Conservation (phyloP, 2,797 vertebrate species). For the Natrix natrix region DNA sequence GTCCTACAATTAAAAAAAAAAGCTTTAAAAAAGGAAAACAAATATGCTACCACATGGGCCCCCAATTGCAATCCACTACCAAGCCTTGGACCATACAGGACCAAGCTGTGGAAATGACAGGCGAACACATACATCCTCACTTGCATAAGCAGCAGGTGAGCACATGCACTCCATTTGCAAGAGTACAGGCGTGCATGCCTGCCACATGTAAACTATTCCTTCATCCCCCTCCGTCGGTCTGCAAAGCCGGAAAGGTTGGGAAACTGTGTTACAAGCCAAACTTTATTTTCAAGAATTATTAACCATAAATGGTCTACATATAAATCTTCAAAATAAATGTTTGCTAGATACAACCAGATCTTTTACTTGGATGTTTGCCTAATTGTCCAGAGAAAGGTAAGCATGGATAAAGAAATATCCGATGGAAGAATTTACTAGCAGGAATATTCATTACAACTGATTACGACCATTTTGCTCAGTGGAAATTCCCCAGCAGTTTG, state of each 20-base stretch:
- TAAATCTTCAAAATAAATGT: background rate
- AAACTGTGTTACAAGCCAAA: background rate
- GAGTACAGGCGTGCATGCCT: background rate
- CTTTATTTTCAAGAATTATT: background rate
- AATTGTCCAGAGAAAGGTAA: background rate
- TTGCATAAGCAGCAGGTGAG: background rate
- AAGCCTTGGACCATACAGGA: background rate
- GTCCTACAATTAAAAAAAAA: background rate
- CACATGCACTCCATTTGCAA: background rate
- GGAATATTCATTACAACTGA: background rate
- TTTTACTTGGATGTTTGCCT: background rate
- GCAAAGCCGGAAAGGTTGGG: background rate
- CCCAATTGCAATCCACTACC: background rate
- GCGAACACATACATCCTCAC: background rate
- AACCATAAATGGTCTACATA: background rate
- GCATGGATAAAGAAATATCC: background rate
- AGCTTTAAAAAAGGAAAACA: background rate
- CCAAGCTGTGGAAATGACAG: background rate
- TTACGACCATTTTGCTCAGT: background rate
- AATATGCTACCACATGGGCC: background rate
- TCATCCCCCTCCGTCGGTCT: fast-evolving
- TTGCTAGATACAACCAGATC: background rate
- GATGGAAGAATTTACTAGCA: background rate
- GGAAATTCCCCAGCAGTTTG: background rate
- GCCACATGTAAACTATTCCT: background rate